Evolutionary conservation across 2,113 vertebrate genomes (phyloP), one percentile per base, ranked within the genome.

Genomic region (Macaca fascicularis): DNA sequence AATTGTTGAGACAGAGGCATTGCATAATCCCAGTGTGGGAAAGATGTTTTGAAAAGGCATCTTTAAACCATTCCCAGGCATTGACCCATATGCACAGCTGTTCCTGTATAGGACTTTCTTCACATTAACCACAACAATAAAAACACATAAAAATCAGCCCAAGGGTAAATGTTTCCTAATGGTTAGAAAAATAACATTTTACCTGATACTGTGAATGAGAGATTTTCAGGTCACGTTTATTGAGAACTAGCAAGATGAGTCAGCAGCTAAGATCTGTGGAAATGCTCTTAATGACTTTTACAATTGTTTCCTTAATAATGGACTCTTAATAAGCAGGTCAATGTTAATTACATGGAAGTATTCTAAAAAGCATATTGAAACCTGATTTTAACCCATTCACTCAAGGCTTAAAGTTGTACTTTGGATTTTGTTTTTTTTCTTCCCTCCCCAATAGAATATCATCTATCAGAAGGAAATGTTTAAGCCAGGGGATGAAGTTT

Each of bases 231-330:
- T 95, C 93, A 93, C 87, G 90, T 90, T 95, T 90, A 96, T 45
- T 72, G 80, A 93, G 61, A 96, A 83, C 50, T 43, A 79, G n/a
- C 45, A 93, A 81, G 79, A 94, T 92, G 96, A 97, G 70, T 97
- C 95, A 94, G 64, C 74, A 80, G 27, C 90, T 87, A 64, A 85
- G 32, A 90, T 90, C 84, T 92, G 61, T 82, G 88, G 79, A 95
- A 95, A 93, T 69, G 89, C 40, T 83, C 95, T 96, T 95, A 96
- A 97, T 93, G 95, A 94, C 82, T 95, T 96, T 97, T 96, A 95
- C 72, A 93, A 97, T 95, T 69, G 95, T 92, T 97, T 97, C 93
- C 96, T 97, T 97, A 94, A 95, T 96, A 96, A 96, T 95, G 97
- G 96, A 72, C 93, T 85, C 87, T 50, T 95, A 97, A 96, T 95